Evolutionary conservation across 2,113 vertebrate species (phyloP), one percentile per base, ranked within the genome.

Genomic region (Phodopus roborovskii): DNA sequence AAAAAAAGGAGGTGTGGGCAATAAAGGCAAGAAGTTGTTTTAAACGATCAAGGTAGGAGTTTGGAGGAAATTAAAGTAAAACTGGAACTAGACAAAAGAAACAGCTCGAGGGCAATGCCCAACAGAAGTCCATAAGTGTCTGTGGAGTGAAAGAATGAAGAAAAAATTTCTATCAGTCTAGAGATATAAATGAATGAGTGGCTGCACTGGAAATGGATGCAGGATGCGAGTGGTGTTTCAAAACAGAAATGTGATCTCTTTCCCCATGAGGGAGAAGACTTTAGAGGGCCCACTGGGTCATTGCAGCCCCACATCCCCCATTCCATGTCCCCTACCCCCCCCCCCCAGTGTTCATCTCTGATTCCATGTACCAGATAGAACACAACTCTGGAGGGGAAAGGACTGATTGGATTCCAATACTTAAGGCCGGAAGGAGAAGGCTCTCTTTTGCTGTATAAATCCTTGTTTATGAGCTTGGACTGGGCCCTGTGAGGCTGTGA

Each of bases 391-490:
- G 0, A 86, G 12, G 39, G 75, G 71, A 94, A 83, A 74, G 17
- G 17, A 28, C 45, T 91, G 53, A 92, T 42, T 90, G 39, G 88
- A 95, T 93, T 89, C 11, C 13, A 58, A 12, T 42, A 81, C 22
- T 36, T 85, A 48, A 42, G 17, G 7, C 42, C 26, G 50, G 56
- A 92, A 71, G 28, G 30, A 79, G 62, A 95, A 92, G 50, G 19
- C 11, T 73, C 73, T 94, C 91, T 91, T 48, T 56, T 91, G 81
- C 95, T 95, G 87, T 64, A 62, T 45, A 78, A 83, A 88, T 64
- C 83, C 42, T 91, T 88, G 17, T 96, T 96, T 95, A 91, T 81
- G 94, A 89, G 82, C 89, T 96, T 96, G 93, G 58, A 81, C 75
- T 70, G 26, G 0, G 53, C 48, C 26, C 84, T 1, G 0, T 7